Conservation (phyloP, 2,888 invertebrate species). For the Cantharis lateralis region DNA sequence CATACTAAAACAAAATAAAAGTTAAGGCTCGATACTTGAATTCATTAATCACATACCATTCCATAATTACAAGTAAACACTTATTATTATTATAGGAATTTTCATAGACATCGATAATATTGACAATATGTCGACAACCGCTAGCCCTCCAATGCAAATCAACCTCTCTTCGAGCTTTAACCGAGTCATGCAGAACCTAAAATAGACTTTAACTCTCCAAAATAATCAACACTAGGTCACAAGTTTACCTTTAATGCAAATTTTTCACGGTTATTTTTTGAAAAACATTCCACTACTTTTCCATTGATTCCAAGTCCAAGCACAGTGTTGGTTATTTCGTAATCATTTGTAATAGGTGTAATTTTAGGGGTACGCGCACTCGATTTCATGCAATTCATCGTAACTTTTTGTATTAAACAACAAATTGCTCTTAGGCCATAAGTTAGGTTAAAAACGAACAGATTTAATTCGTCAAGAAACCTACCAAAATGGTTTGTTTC, state of each 20-base stretch:
- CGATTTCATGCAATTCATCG: constrained; percentile 41
- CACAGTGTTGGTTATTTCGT: constrained; percentile 89
- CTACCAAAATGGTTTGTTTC: not conserved
- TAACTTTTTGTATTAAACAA: not conserved
- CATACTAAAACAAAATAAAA: constrained; percentile 68
- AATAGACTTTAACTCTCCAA: not conserved
- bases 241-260: constrained; percentile 85
- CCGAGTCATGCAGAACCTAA: constrained; percentile 86
- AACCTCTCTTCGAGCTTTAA: constrained; percentile 92
- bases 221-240: not conserved
- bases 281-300: constrained; percentile 95
- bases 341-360: constrained; percentile 85
- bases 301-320: constrained; percentile 98
- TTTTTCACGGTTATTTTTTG: constrained; percentile 75
- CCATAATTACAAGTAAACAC: constrained; percentile 98
- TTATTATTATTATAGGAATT: constrained; percentile 91
- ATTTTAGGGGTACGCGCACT: constrained; percentile 67
- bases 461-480: not conserved
- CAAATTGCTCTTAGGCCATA: constrained; percentile 3
- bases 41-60: constrained; percentile 68
- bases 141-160: constrained; percentile 95
- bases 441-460: not conserved
- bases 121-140: constrained; percentile 90
- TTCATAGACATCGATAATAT: constrained; percentile 92
- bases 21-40: not conserved